These are phyloP conservation scores for Gastrophysa polygoni DNA, from an alignment of 2,888 invertebrate genomes.

Conservation along the genomic window DNA sequence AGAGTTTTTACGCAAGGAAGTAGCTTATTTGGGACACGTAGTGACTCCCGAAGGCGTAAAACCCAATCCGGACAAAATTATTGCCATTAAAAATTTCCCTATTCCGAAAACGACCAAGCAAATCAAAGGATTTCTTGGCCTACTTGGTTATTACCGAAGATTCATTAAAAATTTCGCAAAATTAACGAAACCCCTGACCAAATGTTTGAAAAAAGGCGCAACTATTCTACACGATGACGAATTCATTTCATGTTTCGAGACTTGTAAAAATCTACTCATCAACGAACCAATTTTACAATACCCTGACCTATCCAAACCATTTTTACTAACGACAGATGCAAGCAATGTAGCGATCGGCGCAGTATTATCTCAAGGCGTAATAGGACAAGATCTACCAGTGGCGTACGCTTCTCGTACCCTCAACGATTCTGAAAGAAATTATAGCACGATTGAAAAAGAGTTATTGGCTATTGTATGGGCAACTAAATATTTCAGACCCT, in stretches of 20 bases:
- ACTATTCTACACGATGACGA: not conserved
- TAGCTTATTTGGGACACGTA: conserved; percentile 24
- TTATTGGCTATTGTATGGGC: no score
- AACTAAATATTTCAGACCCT: no score
- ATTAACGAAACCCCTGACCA: conserved; percentile 26
- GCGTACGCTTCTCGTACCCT: no score
- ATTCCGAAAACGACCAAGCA: conserved; percentile 35
- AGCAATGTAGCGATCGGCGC: conserved; percentile 29
- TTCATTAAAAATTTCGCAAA: conserved; percentile 27
- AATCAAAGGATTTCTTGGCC: conserved; percentile 41
- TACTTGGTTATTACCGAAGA: conserved; percentile 34
- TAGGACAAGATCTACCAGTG: no score
- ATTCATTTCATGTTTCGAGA: conserved; percentile 19
- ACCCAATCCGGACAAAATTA: conserved; percentile 18
- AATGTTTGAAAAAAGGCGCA: conserved; percentile 23
- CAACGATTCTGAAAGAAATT: conserved; percentile 24
- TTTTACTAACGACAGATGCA: no score
- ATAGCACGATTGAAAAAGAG: conserved; percentile 35
- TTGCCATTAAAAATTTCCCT: conserved; percentile 17
- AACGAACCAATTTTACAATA: not conserved
- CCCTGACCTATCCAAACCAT: conserved; percentile 26
- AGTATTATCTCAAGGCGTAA: not conserved
- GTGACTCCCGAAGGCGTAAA: conserved; percentile 19
- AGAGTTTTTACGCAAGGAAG: conserved; percentile 28
- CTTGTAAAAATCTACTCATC: conserved; percentile 15